A percentile compares a stretch with the other conserved stretches of the same genome.
Conservation (phyloP, 2,888 invertebrate species). For the Dermolepida albohirtum region DNA sequence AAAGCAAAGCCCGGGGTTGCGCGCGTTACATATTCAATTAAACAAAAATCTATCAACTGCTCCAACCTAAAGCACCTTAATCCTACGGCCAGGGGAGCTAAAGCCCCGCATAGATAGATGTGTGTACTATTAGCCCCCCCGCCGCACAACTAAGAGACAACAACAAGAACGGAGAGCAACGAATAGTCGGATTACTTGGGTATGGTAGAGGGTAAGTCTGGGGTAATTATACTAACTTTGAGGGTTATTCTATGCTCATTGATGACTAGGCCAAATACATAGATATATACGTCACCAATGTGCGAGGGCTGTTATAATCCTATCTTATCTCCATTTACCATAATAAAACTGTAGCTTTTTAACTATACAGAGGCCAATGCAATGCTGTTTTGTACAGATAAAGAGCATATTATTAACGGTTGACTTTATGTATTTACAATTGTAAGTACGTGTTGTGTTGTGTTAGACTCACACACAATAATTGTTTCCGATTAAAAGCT, state of each 20-base stretch:
- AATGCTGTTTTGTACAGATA: conserved; percentile 26
- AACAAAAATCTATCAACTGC: conserved; percentile 74
- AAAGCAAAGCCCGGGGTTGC: conserved; percentile 60
- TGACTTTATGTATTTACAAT: conserved; percentile 30
- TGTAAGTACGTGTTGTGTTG: conserved; percentile 17
- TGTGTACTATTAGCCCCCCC: conserved; percentile 49
- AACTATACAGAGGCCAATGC: conserved; percentile 40
- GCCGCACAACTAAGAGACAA: conserved; percentile 31
- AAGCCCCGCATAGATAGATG: conserved; percentile 55
- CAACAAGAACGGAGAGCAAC: conserved; percentile 49
- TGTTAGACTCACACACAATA: background rate
- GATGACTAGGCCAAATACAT: conserved; percentile 55
- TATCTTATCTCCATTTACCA: conserved; percentile 60
- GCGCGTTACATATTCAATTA: conserved; percentile 79
- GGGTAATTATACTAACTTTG: conserved; percentile 62
- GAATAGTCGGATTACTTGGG: conserved; percentile 62
- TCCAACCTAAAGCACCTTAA: conserved; percentile 66
- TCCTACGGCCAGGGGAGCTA: conserved; percentile 57
- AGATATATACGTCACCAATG: conserved; percentile 34
- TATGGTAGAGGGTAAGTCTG: conserved; percentile 59
- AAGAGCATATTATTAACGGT: conserved; percentile 30
- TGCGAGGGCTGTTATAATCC: conserved; percentile 57
- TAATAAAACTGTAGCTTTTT: conserved; percentile 54
- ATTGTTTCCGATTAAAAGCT: background rate
- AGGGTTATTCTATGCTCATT: conserved; percentile 64